Evolutionary conservation across 2,113 vertebrate species (phyloP), one percentile per base, ranked within the genome.

Genomic region (Anarhynchus alexandrinus): DNA sequence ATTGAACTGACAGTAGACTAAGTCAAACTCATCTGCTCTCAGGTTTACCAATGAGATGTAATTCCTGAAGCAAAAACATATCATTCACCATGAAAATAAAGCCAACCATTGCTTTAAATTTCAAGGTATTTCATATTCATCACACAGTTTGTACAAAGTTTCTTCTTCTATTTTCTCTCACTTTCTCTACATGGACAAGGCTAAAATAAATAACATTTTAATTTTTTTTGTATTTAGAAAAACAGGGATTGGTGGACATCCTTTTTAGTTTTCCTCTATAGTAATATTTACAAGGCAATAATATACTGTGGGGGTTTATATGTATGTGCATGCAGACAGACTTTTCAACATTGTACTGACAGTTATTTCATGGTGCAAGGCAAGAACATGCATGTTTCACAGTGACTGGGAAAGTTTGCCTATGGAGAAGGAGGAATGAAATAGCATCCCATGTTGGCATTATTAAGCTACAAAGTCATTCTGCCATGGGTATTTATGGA

Each of bases 1-100:
- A 95, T 20, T 95, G 86, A 96, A 95, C 78, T 96, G 94, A 96
- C 91, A 94, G 91, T 59, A 96, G 94, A 89, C 38, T 61, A 92
- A 96, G 87, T 95, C 86, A 96, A 66, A 96, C 20, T 85, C 26
- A 77, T 95, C n/a, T 69, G 36, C 58, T 94, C 43, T 89, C 25
- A 72, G 70, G 57, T 96, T 91, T 91, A 95, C 82, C 36, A 92
- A 22, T 65, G 87, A 96, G 66, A 88, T 94, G 55, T 80, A 76
- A 88, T 32, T 76, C 91, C 88, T 74, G 71, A 72, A 95, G 88
- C 83, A 96, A 96, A 95, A 95, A 64, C 27, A 70, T 54, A 51
- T 45, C 6, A 88, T 71, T 82, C 36, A 93, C 12, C 3, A 52
- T 45, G 55, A 88, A 93, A 65, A 55, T 66, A 95, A 95, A 84